Evolutionary conservation across 2,888 invertebrate species (phyloP).

Genomic region (Volucella bombylans): DNA sequence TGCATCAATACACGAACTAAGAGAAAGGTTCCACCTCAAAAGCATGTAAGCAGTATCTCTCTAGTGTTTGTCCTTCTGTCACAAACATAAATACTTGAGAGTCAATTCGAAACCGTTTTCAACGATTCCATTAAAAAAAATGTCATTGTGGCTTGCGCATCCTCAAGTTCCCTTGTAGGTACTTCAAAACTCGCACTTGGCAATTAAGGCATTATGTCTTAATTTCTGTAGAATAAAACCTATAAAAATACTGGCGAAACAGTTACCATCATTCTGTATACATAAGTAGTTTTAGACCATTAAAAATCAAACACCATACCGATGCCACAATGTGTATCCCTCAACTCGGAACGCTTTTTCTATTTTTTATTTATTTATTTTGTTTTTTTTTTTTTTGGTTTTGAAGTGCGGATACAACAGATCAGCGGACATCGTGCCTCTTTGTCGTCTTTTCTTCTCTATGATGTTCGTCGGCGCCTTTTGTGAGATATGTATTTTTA

Average conservation of each 20-base stretch:
- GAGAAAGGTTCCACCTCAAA: too few relatives aligned
- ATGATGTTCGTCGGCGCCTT: constrained; percentile 73
- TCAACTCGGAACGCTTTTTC: constrained; percentile 36
- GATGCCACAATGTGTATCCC: constrained; percentile 10
- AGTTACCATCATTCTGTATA: constrained; percentile 59
- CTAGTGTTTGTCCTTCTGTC: too few relatives aligned
- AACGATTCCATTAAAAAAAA: constrained; percentile 48
- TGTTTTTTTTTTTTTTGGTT: constrained; percentile 34
- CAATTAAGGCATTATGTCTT: constrained; percentile 61
- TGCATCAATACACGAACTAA: too few relatives aligned
- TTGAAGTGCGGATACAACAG: constrained; percentile 51
- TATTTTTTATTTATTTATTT: constrained; percentile 44
- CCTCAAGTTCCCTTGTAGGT: constrained; percentile 53
- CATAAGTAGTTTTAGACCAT: constrained; percentile 60
- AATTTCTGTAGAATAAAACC: constrained; percentile 39
- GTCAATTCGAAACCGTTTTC: background rate
- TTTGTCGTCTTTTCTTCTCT: constrained; percentile 60
- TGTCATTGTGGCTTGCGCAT: constrained; percentile 65
- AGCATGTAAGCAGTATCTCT: too few relatives aligned
- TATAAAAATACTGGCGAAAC: constrained; percentile 58
- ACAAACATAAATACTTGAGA: too few relatives aligned
- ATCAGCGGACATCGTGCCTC: constrained; percentile 56
- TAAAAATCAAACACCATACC: constrained; percentile 64
- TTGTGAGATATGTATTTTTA: constrained; percentile 73
- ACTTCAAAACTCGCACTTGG: constrained; percentile 51